Base-by-base conservation (phyloP, 2,113 vertebrate species). In the Isichthys henryi region DNA sequence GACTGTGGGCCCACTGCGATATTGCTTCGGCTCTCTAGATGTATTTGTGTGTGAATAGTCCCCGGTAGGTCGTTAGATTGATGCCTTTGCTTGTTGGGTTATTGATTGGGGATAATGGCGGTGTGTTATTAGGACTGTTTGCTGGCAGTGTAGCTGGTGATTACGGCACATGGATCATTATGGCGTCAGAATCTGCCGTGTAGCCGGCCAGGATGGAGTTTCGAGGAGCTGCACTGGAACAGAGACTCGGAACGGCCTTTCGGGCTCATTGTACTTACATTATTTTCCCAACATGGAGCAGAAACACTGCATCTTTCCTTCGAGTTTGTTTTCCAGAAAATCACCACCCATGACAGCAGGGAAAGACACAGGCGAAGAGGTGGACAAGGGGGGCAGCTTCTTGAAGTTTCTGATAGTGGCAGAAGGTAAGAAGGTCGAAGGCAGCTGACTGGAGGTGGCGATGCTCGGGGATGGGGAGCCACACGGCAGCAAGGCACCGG, bases 351-450 rank as follows among this genome's bases (percentile, higher is more conserved):
- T 5, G 31, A 39, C 9, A 5, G 2, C 31, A 19, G 70, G 11
- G 31, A 77, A 39, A 77, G 13, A 77, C 39, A 77, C 27, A 77
- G 4, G 15, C 5, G 5, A 2, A 77, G 70, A 77, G 27, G 27
- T 3, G 11, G 31, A 35, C 27, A 0, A 15, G 52, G 82, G 90
- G 13, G 85, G 49, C 45, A 88, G 84, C 48, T 21, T 52, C 49
- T 21, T n/a, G 27, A 49, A 77, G 19, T 50, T 19, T 27, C 90
- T 56, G 10, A 39, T 66, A 77, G 88, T 62, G n/a, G 45, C 11
- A 87, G 90, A 89, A 92, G 91, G 90, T 91, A 91, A 91, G 89
- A 93, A 92, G 92, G 91, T 93, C 88, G 91, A 82, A 89, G 91
- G 88, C 92, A 90, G 89, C 92, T 92, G 89, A 90, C 84, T 35